These are phyloP conservation scores for Ridgeia piscesae DNA, from an alignment of 1,140 invertebrate species.

Conservation along the genomic window DNA sequence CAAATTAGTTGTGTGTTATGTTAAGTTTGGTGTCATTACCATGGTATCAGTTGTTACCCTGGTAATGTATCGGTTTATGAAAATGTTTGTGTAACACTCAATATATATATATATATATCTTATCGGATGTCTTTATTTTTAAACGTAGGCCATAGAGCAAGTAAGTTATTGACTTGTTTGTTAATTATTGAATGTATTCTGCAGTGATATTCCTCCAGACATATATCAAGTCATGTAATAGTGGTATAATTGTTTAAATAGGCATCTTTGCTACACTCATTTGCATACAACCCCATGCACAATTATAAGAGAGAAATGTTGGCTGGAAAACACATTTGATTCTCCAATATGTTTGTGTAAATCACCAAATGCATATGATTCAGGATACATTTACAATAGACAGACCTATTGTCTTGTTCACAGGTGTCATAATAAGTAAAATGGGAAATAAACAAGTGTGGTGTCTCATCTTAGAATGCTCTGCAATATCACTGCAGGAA, in stretches of 20 bases:
- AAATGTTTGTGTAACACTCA: neutral
- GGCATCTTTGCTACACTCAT: neutral
- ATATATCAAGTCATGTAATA: neutral
- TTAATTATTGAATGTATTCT: neutral
- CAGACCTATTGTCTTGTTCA: neutral
- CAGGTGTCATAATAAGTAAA: too few relatives aligned
- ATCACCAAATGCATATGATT: neutral
- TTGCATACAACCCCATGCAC: neutral
- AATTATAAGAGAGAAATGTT: too few relatives aligned
- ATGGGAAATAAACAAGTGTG: neutral
- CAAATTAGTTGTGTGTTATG: neutral
- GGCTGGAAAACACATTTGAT: neutral
- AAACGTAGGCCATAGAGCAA: neutral
- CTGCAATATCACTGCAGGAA: neutral
- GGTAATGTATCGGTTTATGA: neutral
- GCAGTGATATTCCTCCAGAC: neutral
- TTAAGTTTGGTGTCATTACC: neutral
- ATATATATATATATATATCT: too few relatives aligned
- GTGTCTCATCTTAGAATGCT: neutral
- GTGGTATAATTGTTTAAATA: neutral
- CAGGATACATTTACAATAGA: neutral
- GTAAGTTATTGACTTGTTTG: neutral
- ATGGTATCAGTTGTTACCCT: neutral
- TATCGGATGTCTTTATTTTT: neutral
- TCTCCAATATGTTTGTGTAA: neutral